Evolutionary conservation across 2,113 vertebrate genomes (phyloP), one percentile per base, ranked within the genome.

Genomic region (Tragelaphus strepsiceros): DNA sequence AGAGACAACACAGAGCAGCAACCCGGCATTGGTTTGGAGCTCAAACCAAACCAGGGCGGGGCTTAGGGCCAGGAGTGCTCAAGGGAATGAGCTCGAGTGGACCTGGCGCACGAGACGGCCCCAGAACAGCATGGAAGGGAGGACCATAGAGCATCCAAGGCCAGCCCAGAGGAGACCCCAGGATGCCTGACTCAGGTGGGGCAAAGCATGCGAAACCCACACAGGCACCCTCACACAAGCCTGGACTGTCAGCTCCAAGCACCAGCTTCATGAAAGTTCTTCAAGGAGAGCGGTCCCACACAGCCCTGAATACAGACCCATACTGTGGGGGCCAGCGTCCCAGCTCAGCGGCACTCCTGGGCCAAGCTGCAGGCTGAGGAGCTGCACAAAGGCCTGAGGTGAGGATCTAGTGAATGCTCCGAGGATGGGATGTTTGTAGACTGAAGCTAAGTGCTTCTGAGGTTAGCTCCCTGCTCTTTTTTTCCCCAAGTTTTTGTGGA

Each of bases 271-370:
- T 21, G 9, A 77, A 93, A 94, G 58, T 26, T 1, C 0, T 91
- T 61, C 94, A 74, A 0, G 78, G 82, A 96, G 62, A 80, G 96
- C 89, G 91, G 97, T 64, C 46, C 0, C 19, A 88, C 91, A 94
- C 43, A 96, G 96, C 49, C 1, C 5, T 96, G 0, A 24, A 96
- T 96, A 98, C 93, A 97, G 88, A 93, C 85, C 96, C 86, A 97
- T 26, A 59, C 7, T 86, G 58, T 59, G 93, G 85, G 96, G 93
- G 97, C 96, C 97, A 96, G 97, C 49, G 81, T 91, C 96, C 97
- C 91, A 98, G 93, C 83, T 91, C 64, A 59, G 95, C 96, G 43
- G 94, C 30, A 97, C 30, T 54, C n/a, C 81, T 88, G 81, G 96
- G 93, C 16, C 53, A 15, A 61, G 30, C 32, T 32, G 19, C n/a